Conservation (phyloP, 2,888 invertebrate species). For the Dorcus hopei region DNA sequence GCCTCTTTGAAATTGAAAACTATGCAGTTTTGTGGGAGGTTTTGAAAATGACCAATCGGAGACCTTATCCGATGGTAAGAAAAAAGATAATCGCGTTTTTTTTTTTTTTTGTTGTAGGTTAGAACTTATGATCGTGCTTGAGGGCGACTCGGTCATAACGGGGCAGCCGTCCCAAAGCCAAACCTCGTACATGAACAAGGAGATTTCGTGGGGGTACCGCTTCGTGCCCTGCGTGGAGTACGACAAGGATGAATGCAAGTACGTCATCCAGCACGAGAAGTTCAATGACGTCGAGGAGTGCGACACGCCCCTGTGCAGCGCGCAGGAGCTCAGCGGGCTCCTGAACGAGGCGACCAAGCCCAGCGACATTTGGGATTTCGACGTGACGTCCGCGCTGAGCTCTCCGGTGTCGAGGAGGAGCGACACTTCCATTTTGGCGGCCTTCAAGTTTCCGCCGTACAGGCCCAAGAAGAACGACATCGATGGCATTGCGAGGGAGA, state of each 20-base stretch:
- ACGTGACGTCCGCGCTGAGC: slow-evolving; percentile 7
- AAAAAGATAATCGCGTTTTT: too few species aligned
- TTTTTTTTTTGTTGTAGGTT: slow-evolving; percentile 66
- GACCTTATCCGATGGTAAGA: too few species aligned
- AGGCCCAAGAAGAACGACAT: slow-evolving; percentile 13
- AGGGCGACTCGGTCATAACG: slow-evolving; percentile 77
- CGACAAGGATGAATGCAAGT: slow-evolving; percentile 58
- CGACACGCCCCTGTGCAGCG: slow-evolving; percentile 83
- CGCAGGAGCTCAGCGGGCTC: slow-evolving; percentile 40
- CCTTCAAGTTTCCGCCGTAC: slow-evolving; percentile 9
- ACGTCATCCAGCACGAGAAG: slow-evolving; percentile 60
- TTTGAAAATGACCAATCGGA: too few species aligned
- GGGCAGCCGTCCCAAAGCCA: slow-evolving; percentile 70
- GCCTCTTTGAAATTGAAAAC: too few species aligned
- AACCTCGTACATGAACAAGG: slow-evolving; percentile 74
- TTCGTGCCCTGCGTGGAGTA: slow-evolving; percentile 57
- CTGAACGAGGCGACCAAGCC: slow-evolving; percentile 12
- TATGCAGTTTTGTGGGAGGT: too few species aligned
- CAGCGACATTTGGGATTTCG: background rate
- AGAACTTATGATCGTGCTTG: slow-evolving; percentile 77
- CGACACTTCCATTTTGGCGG: slow-evolving; percentile 8
- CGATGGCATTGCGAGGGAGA: slow-evolving; percentile 10
- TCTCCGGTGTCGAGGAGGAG: slow-evolving; percentile 15
- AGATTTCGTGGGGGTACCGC: slow-evolving; percentile 81
- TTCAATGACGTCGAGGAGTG: slow-evolving; percentile 65